Evolutionary conservation across 2,888 invertebrate species (phyloP).

Genomic region (Disparrhopalites patrizii): DNA sequence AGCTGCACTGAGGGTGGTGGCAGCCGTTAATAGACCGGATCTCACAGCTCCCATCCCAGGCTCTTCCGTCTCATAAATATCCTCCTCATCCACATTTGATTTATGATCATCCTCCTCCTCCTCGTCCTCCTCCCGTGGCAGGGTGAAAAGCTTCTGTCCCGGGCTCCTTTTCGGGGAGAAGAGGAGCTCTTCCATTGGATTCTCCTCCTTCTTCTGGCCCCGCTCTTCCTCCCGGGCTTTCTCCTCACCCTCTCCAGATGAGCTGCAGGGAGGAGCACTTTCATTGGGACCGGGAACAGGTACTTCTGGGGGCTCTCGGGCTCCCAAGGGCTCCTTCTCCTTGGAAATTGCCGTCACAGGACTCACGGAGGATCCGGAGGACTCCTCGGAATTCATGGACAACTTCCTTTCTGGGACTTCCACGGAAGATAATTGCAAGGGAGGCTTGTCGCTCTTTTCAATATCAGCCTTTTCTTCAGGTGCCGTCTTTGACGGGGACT

Average conservation of each 20-base stretch:
- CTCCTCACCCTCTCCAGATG: slow-evolving; percentile 21
- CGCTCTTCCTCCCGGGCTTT: neutral
- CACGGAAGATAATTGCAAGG: neutral
- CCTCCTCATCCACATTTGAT: slow-evolving; percentile 30
- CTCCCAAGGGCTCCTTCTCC: slow-evolving; percentile 1
- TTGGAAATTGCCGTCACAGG: slow-evolving; percentile 31
- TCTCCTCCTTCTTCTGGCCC: too few species aligned
- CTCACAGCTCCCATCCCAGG: slow-evolving; percentile 35
- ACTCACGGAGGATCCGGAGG: slow-evolving; percentile 29
- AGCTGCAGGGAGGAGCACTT: neutral
- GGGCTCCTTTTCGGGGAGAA: too few species aligned
- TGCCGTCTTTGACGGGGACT: neutral
- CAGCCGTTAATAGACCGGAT: slow-evolving; percentile 43
- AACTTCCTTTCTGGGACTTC: slow-evolving; percentile 23
- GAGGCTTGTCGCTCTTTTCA: neutral
- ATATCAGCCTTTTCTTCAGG: neutral
- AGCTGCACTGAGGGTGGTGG: slow-evolving; percentile 42
- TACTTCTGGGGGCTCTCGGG: neutral
- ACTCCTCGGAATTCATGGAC: slow-evolving; percentile 28
- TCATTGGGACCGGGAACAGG: neutral
- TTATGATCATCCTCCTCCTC: slow-evolving; percentile 30
- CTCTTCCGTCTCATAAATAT: slow-evolving; percentile 27
- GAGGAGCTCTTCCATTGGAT: too few species aligned
- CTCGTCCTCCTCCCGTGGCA: slow-evolving; percentile 26
- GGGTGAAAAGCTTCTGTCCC: slow-evolving; percentile 33